Conservation (phyloP, 2,888 invertebrate species). For the Caenorhabditis afra region DNA sequence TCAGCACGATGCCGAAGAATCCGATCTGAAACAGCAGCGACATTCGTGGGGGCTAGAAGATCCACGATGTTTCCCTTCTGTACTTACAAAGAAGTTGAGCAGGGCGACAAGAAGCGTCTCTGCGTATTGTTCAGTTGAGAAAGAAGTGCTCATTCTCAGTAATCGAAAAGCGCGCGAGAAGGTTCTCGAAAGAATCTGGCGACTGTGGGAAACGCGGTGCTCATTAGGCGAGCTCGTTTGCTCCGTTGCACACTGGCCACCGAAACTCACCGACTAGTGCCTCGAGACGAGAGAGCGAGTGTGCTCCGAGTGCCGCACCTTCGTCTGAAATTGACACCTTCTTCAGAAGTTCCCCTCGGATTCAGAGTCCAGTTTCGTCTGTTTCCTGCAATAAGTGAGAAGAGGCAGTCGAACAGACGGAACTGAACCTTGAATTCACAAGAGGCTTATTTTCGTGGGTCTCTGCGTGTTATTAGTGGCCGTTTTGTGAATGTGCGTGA, state of each 20-base stretch:
- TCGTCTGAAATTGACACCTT: constrained; percentile 5
- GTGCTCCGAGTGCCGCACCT: constrained; percentile 13
- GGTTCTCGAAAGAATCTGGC: not conserved
- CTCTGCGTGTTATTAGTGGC: not conserved
- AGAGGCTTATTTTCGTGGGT: constrained; percentile 30
- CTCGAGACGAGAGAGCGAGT: constrained; percentile 28
- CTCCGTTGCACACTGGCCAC: not conserved
- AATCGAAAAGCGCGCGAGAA: constrained; percentile 9
- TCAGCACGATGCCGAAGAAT: constrained; percentile 45
- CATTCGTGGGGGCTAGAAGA: not conserved
- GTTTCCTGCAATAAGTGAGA: constrained; percentile 7
- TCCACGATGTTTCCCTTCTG: not conserved
- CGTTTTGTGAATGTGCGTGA: not conserved
- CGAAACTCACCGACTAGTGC: not conserved
- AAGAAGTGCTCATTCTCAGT: constrained; percentile 5
- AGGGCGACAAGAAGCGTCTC: constrained; percentile 25
- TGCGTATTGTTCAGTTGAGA: constrained; percentile 29
- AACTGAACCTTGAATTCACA: constrained; percentile 10
- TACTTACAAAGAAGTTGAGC: constrained; percentile 43
- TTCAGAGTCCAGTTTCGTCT: constrained; percentile 7
- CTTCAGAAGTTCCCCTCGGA: not conserved
- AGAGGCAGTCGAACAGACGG: not conserved
- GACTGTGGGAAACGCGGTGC: constrained; percentile 6
- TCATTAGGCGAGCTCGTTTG: constrained; percentile 1
- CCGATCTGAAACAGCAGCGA: constrained; percentile 38